Conservation (phyloP, 1,140 invertebrate genomes). For the Pseudomyrmex sp. region DNA sequence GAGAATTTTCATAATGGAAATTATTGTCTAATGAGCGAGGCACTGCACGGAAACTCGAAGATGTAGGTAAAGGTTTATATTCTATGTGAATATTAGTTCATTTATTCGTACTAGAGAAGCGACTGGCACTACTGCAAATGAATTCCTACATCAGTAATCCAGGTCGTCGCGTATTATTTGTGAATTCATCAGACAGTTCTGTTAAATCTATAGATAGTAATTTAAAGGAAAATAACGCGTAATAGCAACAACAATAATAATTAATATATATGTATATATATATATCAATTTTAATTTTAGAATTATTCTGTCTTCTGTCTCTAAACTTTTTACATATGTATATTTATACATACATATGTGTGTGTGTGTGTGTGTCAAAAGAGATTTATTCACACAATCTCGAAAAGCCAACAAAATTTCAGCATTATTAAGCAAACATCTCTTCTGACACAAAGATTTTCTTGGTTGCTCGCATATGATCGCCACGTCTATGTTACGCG, state of each 20-base stretch:
- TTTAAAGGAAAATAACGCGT: no score
- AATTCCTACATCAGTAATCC: conserved; percentile 41
- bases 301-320: no score
- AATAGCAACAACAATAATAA: neutral
- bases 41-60: neutral
- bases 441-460: neutral
- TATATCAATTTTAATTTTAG: no score
- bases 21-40: conserved; percentile 43
- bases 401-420: neutral
- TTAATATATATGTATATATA: no score
- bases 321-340: no score
- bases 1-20: conserved; percentile 54
- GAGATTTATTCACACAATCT: neutral
- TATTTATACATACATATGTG: no score
- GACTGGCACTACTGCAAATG: conserved; percentile 9
- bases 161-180: conserved; percentile 24
- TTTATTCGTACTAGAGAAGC: conserved; percentile 3
- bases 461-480: neutral
- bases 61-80: conserved; percentile 48
- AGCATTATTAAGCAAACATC: neutral
- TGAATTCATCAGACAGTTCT: conserved; percentile 6
- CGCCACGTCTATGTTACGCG: neutral
- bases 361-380: neutral
- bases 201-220: neutral
- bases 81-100: conserved; percentile 26